phyloP scores from a whole-genome alignment of 2,797 vertebrate species.

The Danio albolineatus region DNA sequence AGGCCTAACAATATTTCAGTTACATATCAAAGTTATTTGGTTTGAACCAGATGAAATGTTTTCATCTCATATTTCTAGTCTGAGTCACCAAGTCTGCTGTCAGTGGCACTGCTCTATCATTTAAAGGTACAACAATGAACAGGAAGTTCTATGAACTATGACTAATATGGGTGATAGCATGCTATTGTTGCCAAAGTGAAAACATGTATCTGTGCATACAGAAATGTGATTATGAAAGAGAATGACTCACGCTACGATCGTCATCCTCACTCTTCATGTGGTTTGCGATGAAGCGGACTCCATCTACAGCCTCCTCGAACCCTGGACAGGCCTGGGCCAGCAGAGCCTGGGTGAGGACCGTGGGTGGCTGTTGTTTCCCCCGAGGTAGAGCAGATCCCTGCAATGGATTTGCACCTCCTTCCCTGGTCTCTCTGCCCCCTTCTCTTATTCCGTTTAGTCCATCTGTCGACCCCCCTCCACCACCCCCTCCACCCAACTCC shows the following conservation, averaged over 20 bases:
- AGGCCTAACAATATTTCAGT: background rate
- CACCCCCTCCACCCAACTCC: conserved; percentile 68
- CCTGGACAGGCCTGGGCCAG: conserved; percentile 77
- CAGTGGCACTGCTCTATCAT: background rate
- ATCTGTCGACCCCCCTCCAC: conserved; percentile 70
- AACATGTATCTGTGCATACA: background rate
- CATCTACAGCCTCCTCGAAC: conserved; percentile 77
- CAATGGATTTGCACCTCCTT: conserved; percentile 60
- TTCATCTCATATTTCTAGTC: conserved; percentile 13
- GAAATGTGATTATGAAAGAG: conserved; percentile 7
- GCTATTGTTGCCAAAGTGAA: background rate
- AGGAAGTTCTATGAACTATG: background rate
- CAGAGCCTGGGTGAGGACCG: conserved; percentile 83
- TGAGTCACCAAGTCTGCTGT: conserved; percentile 17
- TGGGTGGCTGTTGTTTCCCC: conserved; percentile 72
- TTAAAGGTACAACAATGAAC: background rate
- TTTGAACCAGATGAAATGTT: conserved; percentile 4
- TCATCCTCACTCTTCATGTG: conserved; percentile 97
- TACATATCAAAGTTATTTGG: background rate
- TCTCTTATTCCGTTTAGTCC: conserved; percentile 84
- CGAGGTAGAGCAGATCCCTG: conserved; percentile 61
- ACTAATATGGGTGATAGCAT: background rate
- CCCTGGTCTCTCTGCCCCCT: conserved; percentile 64
- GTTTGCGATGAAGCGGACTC: conserved; percentile 82
- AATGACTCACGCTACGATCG: conserved; percentile 91